A percentile compares a stretch with the other conserved stretches of the same genome.
phyloP scores from a whole-genome alignment of 2,888 invertebrate species.

The Micoletzkya japonica region DNA sequence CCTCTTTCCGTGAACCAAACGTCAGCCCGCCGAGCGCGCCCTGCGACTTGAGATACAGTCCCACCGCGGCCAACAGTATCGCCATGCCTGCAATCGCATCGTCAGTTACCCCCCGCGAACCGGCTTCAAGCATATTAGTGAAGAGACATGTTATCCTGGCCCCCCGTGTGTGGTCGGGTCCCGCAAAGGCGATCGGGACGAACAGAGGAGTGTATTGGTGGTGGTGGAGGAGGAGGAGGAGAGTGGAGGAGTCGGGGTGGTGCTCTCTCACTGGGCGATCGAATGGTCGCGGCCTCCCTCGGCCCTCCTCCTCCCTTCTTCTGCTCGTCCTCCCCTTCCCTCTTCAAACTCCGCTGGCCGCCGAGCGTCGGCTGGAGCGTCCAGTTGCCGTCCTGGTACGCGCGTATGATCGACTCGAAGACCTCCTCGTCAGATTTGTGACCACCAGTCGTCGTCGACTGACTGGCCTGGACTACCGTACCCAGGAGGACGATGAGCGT shows the following conservation, averaged over 20 bases:
- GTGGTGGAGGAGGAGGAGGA: not conserved
- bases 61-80: slow-evolving; percentile 24
- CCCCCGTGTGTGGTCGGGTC: not conserved
- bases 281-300: not conserved
- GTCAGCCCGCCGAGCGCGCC: no score
- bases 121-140: not conserved
- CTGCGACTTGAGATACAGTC: slow-evolving; percentile 21
- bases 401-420: not conserved
- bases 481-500: slow-evolving; percentile 23
- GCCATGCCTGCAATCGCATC: slow-evolving; percentile 8
- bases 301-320: not conserved
- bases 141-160: not conserved
- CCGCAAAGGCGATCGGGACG: not conserved
- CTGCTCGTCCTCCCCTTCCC: not conserved
- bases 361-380: slow-evolving; percentile 7
- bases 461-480: slow-evolving; percentile 12
- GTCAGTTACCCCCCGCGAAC: not conserved
- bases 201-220: not conserved
- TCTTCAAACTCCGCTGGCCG: not conserved
- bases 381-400: slow-evolving; percentile 17
- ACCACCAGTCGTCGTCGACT: not conserved
- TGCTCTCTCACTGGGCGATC: not conserved
- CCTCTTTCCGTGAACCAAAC: no score
- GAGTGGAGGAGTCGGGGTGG: not conserved
- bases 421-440: not conserved